Conservation (phyloP, 2,888 invertebrate species). For the Platycheirus rosarum region DNA sequence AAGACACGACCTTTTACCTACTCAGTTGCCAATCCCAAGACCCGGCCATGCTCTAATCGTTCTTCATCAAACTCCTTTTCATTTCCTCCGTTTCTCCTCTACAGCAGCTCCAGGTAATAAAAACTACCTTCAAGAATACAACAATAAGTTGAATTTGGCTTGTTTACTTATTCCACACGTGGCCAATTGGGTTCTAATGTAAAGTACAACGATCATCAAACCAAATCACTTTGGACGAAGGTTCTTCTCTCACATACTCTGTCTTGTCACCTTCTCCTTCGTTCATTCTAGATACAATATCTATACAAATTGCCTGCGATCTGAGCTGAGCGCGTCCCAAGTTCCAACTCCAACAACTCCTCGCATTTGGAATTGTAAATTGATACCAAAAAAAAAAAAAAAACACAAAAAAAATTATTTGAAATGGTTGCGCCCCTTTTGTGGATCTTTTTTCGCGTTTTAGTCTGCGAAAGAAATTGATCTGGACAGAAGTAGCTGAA, state of each 20-base stretch:
- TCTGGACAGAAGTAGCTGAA: slow-evolving; percentile 57
- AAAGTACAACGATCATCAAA: slow-evolving; percentile 44
- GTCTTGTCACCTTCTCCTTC: slow-evolving; percentile 57
- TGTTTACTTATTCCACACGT: slow-evolving; percentile 65
- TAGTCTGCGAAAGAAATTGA: slow-evolving; percentile 63
- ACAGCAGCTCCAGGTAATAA: neutral
- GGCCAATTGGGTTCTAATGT: slow-evolving; percentile 63
- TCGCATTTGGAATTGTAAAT: slow-evolving; percentile 47
- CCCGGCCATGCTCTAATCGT: slow-evolving; percentile 3
- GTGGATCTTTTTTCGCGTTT: slow-evolving; percentile 36
- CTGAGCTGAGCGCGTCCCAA: slow-evolving; percentile 16
- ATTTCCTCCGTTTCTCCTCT: slow-evolving; percentile 9
- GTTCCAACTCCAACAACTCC: slow-evolving; percentile 30
- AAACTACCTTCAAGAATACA: slow-evolving; percentile 14
- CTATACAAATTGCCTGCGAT: slow-evolving; percentile 6
- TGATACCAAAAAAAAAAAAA: slow-evolving; percentile 36
- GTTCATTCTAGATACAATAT: slow-evolving; percentile 57
- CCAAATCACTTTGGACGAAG: slow-evolving; percentile 28
- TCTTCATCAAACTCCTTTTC: neutral
- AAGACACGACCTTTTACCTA: slow-evolving; percentile 5
- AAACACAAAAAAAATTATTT: slow-evolving; percentile 4
- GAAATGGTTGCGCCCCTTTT: slow-evolving; percentile 50
- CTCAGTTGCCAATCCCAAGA: slow-evolving; percentile 26
- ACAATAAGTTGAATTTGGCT: slow-evolving; percentile 10
- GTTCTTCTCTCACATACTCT: slow-evolving; percentile 46